Evolutionary conservation across 2,797 vertebrate species (phyloP).

Genomic region (Onychomys torridus): DNA sequence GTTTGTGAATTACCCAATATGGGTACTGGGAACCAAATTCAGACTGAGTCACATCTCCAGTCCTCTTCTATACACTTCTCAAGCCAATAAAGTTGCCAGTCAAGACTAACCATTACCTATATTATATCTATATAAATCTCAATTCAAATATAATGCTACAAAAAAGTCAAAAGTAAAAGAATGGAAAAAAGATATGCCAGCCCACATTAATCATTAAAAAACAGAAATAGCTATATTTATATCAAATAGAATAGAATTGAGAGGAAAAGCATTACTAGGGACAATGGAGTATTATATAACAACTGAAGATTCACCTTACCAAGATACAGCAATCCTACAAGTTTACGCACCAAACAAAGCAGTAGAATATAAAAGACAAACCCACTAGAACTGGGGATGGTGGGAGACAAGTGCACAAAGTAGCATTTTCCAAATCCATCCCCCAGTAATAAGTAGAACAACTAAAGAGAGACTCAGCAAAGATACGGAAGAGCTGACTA

Average conservation of each 20-base stretch:
- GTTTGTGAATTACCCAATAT: background rate
- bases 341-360: background rate
- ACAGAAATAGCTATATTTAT: background rate
- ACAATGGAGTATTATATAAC: background rate
- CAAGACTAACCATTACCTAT: background rate
- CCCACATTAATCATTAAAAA: background rate
- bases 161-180: background rate
- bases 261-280: background rate
- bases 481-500: background rate
- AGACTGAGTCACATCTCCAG: background rate
- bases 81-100: background rate
- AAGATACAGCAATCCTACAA: background rate
- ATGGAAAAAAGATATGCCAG: background rate
- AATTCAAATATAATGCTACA: background rate
- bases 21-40: background rate
- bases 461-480: background rate
- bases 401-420: background rate
- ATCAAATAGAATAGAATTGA: background rate
- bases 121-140: background rate
- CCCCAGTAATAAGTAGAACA: background rate
- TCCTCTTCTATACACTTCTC: background rate
- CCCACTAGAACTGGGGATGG: background rate
- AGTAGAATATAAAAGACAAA: background rate
- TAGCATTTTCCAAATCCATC: background rate
- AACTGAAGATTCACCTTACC: background rate